Conservation (phyloP, 2,113 vertebrate species). For the Prolemur simus region DNA sequence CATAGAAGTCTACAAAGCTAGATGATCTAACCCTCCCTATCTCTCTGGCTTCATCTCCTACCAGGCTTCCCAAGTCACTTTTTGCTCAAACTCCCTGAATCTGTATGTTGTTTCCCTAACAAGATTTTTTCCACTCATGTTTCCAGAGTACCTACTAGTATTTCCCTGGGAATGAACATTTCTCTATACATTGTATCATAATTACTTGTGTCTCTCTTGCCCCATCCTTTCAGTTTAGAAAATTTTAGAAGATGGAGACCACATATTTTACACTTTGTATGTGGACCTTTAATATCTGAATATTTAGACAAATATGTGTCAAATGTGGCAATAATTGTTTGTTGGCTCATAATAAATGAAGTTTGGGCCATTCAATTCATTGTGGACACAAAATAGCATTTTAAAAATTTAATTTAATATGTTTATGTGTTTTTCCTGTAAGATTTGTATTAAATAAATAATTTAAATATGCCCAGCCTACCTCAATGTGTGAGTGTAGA, state of each 20-base stretch:
- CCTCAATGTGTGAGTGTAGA: background rate
- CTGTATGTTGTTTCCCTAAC: background rate
- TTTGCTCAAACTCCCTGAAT: background rate
- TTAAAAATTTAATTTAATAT: background rate
- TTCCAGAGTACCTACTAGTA: accelerated
- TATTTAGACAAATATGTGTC: background rate
- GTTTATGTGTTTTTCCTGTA: background rate
- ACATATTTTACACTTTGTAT: background rate
- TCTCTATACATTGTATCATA: background rate
- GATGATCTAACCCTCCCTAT: background rate
- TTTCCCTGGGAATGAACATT: background rate
- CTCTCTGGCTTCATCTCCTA: background rate
- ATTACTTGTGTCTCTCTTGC: background rate
- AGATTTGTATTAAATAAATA: background rate
- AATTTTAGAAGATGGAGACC: background rate
- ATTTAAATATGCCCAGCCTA: background rate
- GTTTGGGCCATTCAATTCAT: background rate
- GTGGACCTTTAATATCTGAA: background rate
- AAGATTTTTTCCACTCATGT: background rate
- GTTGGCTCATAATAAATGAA: background rate
- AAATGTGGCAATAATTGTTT: background rate
- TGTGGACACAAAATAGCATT: background rate
- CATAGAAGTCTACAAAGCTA: background rate
- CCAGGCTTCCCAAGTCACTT: background rate
- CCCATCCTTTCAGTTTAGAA: background rate